These are phyloP conservation scores for Macrosiphum euphorbiae DNA, from an alignment of 2,888 invertebrate species.

Conservation along the genomic window DNA sequence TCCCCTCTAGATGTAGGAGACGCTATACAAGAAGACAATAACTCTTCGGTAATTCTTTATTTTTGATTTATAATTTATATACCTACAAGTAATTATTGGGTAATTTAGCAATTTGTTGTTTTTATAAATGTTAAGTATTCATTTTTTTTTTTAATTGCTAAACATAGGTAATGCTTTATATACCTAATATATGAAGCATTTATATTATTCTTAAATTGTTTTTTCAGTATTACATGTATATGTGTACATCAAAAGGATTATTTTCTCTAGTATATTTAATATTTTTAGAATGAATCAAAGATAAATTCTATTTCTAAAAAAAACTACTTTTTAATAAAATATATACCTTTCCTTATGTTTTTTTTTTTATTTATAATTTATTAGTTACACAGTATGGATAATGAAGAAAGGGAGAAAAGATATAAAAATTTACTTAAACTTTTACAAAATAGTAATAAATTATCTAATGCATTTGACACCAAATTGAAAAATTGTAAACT, in stretches of 20 bases:
- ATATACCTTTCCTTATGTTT: neutral
- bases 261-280: no score
- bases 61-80: neutral
- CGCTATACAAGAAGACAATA: neutral
- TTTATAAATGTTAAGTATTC: neutral
- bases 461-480: constrained; percentile 66
- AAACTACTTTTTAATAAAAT: neutral
- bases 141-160: neutral
- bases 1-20: neutral
- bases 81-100: neutral
- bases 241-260: neutral
- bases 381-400: constrained; percentile 43
- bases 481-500: constrained; percentile 65
- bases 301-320: neutral
- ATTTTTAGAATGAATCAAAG: neutral
- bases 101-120: neutral
- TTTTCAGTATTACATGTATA: neutral
- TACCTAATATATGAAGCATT: no score
- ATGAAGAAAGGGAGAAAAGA: constrained; percentile 66
- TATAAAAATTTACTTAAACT: constrained; percentile 67
- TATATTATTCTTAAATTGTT: no score
- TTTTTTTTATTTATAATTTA: neutral
- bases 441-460: constrained; percentile 67
- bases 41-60: neutral
- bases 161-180: neutral